Evolutionary conservation across 2,113 vertebrate species (phyloP), one percentile per base, ranked within the genome.

Genomic region (Numenius arquata): DNA sequence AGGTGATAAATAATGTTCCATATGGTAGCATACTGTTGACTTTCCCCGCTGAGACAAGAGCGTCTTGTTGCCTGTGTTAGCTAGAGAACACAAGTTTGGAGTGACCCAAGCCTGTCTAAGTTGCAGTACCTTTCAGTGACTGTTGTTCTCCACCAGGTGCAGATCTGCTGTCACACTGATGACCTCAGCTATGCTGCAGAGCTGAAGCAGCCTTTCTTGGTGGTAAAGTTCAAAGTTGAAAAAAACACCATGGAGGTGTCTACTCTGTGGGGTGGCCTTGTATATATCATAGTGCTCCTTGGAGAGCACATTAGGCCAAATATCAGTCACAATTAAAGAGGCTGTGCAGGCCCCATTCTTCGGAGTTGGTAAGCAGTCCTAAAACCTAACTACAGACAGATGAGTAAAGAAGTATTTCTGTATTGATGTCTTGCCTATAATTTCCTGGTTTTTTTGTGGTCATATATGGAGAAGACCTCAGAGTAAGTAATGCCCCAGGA

Each of bases 131-230:
- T 63, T 90, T 63, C 1, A 1, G 17, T 43, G n/a, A 48, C n/a
- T 1, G 2, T 14, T 38, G 25, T 36, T 81, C 50, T 40, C 50
- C 13, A 22, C 11, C 94, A 98, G 98, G 88, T 98, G 53, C 98
- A 98, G 87, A 95, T 98, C 5, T 96, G 98, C 68, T 98, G 98
- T 94, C 98, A 98, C 50, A 97, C 98, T 10, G 98, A 98, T 88
- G 21, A 62, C 20, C 84, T 99, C 68, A 92, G 89, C 12, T 27
- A 87, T 3, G 48, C 71, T 5, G 25, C 27, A 1, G 70, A 94
- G 55, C 36, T 98, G 83, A 98, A 95, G 76, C 96, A 96, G 40
- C 95, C 97, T 16, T 94, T 97, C 2, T 75, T 95, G 45, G 97
- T 98, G n/a, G 83, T 94, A 59, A 91, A 50, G 8, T 97, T 98